Evolutionary conservation across 1,140 invertebrate species (phyloP), one percentile per base, ranked within the genome.

Genomic region (Drosophila punjabiensis): DNA sequence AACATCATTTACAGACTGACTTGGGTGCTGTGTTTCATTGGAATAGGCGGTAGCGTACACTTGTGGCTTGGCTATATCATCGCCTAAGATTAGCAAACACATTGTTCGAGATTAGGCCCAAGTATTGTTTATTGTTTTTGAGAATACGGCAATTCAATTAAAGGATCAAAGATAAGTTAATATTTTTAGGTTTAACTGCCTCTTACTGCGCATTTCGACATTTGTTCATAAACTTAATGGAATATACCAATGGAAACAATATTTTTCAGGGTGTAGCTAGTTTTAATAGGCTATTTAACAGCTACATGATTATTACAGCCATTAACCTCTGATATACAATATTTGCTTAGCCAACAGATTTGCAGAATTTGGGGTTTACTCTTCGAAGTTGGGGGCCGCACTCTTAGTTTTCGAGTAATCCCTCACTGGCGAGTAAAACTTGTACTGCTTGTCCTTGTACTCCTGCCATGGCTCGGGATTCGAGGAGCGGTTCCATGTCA

Each of bases 391-490:
- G 20, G 96, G 96, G 47, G 95, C 95, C 41, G 94, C 94, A 18
- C 93, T 94, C 84, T 95, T 94, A 24, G 94, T 90, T 88, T 96
- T 95, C 13, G 93, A 93, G 91, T 95, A 96, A 89, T 96, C 95
- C 69, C 94, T 91, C 60, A 92, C 94, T 1, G 95, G 95, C 1
- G 95, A 95, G 82, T 95, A 96, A 92, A 96, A 96, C 95, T 98
- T 98, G 89, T 98, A 97, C 82, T 97, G 96, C 91, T 97, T 98
- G 59, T 95, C 93, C 56, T 94, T 94, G 91, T 96, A 98, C 66
- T 96, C 95, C 80, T 98, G 94, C 96, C 96, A 97, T 7, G 97
- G 97, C 85, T 97, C 96, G 5, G 95, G 95, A 83, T 97, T 97
- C 24, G 85, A 93, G 50, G 94, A 95, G 48, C 94, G 94, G 76